Conservation (phyloP, 2,888 invertebrate species). For the Meteorus colon region DNA sequence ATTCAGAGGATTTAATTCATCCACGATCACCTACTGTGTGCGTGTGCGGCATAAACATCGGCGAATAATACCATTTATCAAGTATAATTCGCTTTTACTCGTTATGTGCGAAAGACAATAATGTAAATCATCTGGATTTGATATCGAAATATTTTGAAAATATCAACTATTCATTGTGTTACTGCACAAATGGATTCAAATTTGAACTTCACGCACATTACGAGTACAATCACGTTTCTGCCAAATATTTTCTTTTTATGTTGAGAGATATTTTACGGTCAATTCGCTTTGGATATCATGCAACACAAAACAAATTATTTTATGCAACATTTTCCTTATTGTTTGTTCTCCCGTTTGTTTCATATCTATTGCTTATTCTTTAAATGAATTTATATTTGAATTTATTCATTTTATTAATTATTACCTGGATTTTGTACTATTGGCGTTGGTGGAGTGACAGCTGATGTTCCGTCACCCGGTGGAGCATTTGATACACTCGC, state of each 20-base stretch:
- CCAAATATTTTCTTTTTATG: slow-evolving; percentile 42
- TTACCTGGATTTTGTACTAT: slow-evolving; percentile 70
- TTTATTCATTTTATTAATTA: slow-evolving; percentile 39
- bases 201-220: slow-evolving; percentile 33
- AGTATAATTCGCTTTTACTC: slow-evolving; percentile 43
- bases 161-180: neutral
- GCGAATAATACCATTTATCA: slow-evolving; percentile 41
- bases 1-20: slow-evolving; percentile 30
- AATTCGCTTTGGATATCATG: slow-evolving; percentile 47
- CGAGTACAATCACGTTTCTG: slow-evolving; percentile 40
- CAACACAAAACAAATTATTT: slow-evolving; percentile 44
- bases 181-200: slow-evolving; percentile 6
- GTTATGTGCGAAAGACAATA: slow-evolving; percentile 43
- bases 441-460: slow-evolving; percentile 59
- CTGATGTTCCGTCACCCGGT: slow-evolving; percentile 59
- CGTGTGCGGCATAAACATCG: slow-evolving; percentile 53
- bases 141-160: neutral
- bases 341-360: slow-evolving; percentile 26
- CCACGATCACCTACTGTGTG: slow-evolving; percentile 49
- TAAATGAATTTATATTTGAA: slow-evolving; percentile 28
- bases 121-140: neutral
- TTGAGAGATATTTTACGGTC: slow-evolving; percentile 43
- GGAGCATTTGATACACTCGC: slow-evolving; percentile 63
- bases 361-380: slow-evolving; percentile 27
- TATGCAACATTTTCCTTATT: slow-evolving; percentile 9